phyloP scores from a whole-genome alignment of 2,797 vertebrate genomes.

The Poecilia velifera region DNA sequence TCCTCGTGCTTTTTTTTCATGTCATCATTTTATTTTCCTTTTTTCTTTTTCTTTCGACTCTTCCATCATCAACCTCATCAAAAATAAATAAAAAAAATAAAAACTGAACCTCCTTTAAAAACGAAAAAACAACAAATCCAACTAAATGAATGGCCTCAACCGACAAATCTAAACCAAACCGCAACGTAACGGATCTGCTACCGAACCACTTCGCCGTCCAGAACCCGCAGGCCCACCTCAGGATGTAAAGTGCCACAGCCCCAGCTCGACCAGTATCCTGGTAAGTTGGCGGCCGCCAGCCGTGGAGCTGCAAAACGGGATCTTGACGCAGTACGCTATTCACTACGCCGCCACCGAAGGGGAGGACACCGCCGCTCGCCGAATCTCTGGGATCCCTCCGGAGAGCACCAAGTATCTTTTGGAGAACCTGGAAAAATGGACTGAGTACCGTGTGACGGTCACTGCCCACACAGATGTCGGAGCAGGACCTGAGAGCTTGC shows the following conservation, averaged over 20 bases:
- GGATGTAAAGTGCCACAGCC: conserved; percentile 95
- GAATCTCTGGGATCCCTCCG: conserved; percentile 88
- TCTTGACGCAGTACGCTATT: conserved; percentile 93
- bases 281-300: conserved; percentile 98
- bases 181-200: conserved; percentile 44
- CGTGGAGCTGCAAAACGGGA: conserved; percentile 93
- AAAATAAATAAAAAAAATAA: conserved; percentile 50
- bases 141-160: conserved; percentile 56
- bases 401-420: conserved; percentile 92
- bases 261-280: conserved; percentile 98
- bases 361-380: conserved; percentile 86
- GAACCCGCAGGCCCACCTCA: conserved; percentile 97
- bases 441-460: conserved; percentile 94
- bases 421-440: conserved; percentile 99
- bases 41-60: conserved; percentile 78
- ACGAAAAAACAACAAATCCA: conserved; percentile 67
- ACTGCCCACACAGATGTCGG: conserved; percentile 95
- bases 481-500: conserved; percentile 94
- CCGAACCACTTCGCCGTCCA: conserved; percentile 75
- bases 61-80: conserved; percentile 81
- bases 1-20: conserved; percentile 81
- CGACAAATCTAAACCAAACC: conserved; percentile 28
- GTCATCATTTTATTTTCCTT: conserved; percentile 81
- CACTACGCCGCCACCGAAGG: conserved; percentile 88
- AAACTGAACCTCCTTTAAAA: conserved; percentile 82